Conservation (phyloP, 2,888 invertebrate genomes). For the Willowsia nigromaculata region DNA sequence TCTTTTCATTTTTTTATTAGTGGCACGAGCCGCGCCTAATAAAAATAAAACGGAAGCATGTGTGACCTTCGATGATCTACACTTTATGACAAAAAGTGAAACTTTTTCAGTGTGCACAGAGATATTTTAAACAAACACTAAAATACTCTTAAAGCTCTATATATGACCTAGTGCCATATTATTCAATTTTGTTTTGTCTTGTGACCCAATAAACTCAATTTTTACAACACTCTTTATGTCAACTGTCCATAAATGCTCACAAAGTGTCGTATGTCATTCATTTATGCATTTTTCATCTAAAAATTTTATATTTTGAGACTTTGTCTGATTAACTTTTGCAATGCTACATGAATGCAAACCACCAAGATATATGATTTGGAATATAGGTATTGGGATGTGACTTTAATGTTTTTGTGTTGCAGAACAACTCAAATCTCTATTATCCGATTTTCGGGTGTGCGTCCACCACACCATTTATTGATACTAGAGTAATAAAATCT, state of each 20-base stretch:
- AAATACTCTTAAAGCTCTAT: no score
- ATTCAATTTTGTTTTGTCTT: background rate
- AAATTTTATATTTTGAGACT: no score
- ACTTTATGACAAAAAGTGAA: background rate
- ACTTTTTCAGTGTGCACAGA: background rate
- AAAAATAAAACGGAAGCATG: background rate
- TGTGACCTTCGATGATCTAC: background rate
- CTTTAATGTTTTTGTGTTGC: no score
- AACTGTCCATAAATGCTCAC: background rate
- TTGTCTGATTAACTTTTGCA: no score
- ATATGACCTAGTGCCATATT: background rate
- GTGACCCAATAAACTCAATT: slow-evolving; percentile 11
- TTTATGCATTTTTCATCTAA: no score
- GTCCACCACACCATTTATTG: background rate
- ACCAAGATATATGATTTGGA: no score
- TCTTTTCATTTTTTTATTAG: background rate
- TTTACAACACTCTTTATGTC: background rate
- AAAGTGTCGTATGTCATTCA: background rate
- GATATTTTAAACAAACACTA: no score
- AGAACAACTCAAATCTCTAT: no score
- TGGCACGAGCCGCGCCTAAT: slow-evolving; percentile 26
- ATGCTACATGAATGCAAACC: no score
- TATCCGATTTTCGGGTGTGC: background rate
- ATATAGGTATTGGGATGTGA: no score
- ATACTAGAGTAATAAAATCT: slow-evolving; percentile 30